A percentile compares a stretch with the other conserved stretches of the same genome.
Evolutionary conservation across 2,888 invertebrate genomes (phyloP).

Genomic region (Drosophila macrospina): DNA sequence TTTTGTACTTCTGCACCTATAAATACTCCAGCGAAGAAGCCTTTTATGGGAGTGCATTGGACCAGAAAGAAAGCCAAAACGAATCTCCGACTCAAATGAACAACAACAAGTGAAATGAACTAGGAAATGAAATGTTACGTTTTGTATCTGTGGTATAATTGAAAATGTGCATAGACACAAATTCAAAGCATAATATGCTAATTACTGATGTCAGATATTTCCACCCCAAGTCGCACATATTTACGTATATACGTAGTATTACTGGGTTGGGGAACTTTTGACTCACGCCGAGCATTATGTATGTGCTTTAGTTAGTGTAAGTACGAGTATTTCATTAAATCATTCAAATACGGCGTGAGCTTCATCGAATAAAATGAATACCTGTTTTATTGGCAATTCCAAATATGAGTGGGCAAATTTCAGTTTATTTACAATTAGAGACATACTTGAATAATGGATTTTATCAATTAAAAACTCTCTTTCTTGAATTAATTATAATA

Average conservation of each 20-base stretch:
- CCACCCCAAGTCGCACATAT: no score
- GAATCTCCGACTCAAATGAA: background rate
- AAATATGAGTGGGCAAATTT: constrained; percentile 13
- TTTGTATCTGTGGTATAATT: constrained; percentile 20
- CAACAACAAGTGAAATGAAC: background rate
- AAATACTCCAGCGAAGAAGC: constrained; percentile 25
- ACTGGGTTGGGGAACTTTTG: constrained; percentile 14
- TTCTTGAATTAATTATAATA: background rate
- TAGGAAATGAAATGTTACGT: constrained; percentile 8
- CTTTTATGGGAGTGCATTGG: constrained; percentile 12
- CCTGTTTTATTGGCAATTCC: constrained; percentile 15
- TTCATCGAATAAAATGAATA: constrained; percentile 13
- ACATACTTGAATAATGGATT: background rate
- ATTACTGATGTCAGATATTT: constrained; percentile 25
- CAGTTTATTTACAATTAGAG: background rate
- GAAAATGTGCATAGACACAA: constrained; percentile 31
- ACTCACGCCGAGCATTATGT: constrained; percentile 23
- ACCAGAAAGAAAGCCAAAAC: constrained; percentile 14
- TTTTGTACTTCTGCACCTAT: constrained; percentile 27
- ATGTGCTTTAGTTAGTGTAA: background rate
- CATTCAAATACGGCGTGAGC: constrained; percentile 3
- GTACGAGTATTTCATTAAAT: constrained; percentile 1
- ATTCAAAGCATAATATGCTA: constrained; percentile 33
- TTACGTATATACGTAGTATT: no score
- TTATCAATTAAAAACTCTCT: background rate